phyloP scores from a whole-genome alignment of 2,888 invertebrate species.

The Nemapogon koenigi region DNA sequence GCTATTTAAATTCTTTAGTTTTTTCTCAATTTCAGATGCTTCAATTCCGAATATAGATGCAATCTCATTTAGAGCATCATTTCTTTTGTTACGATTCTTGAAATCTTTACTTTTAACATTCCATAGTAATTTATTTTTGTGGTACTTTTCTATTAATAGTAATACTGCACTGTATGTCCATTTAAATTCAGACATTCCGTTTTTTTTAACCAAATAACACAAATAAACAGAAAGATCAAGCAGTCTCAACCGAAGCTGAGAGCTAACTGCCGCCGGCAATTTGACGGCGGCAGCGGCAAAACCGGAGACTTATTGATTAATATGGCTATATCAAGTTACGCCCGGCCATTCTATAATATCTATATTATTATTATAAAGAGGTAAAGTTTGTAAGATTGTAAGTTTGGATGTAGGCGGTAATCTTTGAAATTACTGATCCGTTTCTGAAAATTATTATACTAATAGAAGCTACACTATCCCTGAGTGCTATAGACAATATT shows the following conservation, averaged over 20 bases:
- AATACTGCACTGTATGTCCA: conserved; percentile 20
- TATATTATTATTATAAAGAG: no score
- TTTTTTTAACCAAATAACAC: conserved; percentile 13
- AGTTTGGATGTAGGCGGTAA: no score
- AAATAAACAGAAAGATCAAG: conserved; percentile 13
- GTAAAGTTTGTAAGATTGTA: no score
- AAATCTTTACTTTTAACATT: conserved; percentile 19
- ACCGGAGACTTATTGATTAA: no score
- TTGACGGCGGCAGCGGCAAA: no score
- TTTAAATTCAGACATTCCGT: conserved; percentile 19
- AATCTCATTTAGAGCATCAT: conserved; percentile 16
- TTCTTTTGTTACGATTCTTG: conserved; percentile 20
- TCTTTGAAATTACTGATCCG: no score
- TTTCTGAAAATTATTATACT: no score
- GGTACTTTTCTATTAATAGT: conserved; percentile 22
- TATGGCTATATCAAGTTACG: no score
- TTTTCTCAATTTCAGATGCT: conserved; percentile 20
- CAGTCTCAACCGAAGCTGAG: conserved; percentile 18
- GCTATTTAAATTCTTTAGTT: conserved; percentile 6
- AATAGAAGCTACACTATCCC: no score
- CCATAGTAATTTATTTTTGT: conserved; percentile 20
- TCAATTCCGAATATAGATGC: conserved; percentile 20
- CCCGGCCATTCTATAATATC: no score
- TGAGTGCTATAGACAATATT: no score
- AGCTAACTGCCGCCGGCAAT: conserved; percentile 18